These are phyloP conservation scores for Chaetura pelagica DNA, from an alignment of 2,113 vertebrate genomes.

Conservation along the genomic window DNA sequence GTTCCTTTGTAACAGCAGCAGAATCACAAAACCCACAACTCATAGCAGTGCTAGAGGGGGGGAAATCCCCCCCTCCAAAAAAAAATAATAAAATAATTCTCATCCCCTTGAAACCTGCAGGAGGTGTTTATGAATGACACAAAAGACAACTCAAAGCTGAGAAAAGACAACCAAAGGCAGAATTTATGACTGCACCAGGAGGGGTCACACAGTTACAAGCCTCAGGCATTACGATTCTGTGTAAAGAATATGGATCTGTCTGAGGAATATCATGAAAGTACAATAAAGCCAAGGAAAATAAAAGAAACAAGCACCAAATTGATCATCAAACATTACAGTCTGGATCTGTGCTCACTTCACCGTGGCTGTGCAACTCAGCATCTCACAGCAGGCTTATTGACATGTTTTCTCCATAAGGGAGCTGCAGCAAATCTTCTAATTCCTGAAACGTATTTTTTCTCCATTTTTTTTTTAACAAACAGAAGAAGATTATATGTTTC, in stretches of 20 bases:
- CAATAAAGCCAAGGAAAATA: slow-evolving; percentile 2
- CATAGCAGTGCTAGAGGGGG: not conserved
- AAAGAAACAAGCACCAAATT: slow-evolving; percentile 22
- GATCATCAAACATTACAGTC: slow-evolving; percentile 29
- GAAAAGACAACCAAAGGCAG: slow-evolving; percentile 9
- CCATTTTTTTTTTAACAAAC: slow-evolving; percentile 29
- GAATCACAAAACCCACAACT: not conserved
- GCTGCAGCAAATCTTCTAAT: slow-evolving; percentile 10
- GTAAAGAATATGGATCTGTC: slow-evolving; percentile 30
- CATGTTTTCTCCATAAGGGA: not conserved
- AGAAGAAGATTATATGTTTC: slow-evolving; percentile 48
- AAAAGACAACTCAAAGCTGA: slow-evolving; percentile 2
- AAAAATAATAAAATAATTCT: not conserved
- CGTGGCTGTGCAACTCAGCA: not conserved
- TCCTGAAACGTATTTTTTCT: not conserved
- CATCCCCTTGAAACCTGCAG: not conserved
- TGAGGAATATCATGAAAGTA: slow-evolving; percentile 8
- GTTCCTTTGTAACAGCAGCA: not conserved
- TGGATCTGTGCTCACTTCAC: not conserved
- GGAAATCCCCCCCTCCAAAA: no score
- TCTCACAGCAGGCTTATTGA: slow-evolving; percentile 39
- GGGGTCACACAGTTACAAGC: not conserved
- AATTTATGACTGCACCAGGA: not conserved
- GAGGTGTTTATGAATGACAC: not conserved
- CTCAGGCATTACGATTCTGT: slow-evolving; percentile 9